Evolutionary conservation across 2,888 invertebrate species (phyloP), one percentile per base, ranked within the genome.

Genomic region (Syrphus vitripennis): DNA sequence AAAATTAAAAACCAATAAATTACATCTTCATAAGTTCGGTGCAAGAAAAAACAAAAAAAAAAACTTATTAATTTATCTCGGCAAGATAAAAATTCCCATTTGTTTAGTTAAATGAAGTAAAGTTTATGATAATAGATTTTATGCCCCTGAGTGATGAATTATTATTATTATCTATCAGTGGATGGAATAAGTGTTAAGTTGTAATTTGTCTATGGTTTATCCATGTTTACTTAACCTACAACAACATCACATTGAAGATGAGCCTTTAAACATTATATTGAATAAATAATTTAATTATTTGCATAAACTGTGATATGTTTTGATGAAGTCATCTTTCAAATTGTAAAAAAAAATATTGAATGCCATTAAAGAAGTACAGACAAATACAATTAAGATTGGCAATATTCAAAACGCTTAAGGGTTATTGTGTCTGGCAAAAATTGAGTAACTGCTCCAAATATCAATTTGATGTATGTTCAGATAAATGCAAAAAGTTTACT

Each of bases 361-460:
- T 21, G 37, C n/a, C 14, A 37, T 12, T 12, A 0, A 19, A 57
- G 12, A 59, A 59, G 12, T 21, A 55, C 3, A 53, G 53, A 53
- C 16, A 31, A 29, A 29, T 29, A 53, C 16, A 31, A 29, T 16
- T 29, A 55, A 16, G 5, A 55, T 55, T 55, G 55, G 29, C 29
- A 53, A 53, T 53, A n/a, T 26, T 1, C 5, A 14, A 34, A 4
- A 37, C 12, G 59, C 59, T 37, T 59, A 0, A 59, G 59, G 37
- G 24, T n/a, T n/a, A n/a, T n/a, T n/a, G n/a, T 21, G 0, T 37
- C 12, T 5, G 12, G 21, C 26, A 59, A 21, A n/a, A 37, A 31
- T 59, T 59, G n/a, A 34, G 59, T 37, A 59, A 59, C 59, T 37
- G 24, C 37, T 59, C 59, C 4, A 37, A 59, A 59, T 59, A 59